A percentile compares a stretch with the other conserved stretches of the same genome.
Evolutionary conservation across 2,113 vertebrate species (phyloP).

Genomic region (Corythoichthys haematopterus): DNA sequence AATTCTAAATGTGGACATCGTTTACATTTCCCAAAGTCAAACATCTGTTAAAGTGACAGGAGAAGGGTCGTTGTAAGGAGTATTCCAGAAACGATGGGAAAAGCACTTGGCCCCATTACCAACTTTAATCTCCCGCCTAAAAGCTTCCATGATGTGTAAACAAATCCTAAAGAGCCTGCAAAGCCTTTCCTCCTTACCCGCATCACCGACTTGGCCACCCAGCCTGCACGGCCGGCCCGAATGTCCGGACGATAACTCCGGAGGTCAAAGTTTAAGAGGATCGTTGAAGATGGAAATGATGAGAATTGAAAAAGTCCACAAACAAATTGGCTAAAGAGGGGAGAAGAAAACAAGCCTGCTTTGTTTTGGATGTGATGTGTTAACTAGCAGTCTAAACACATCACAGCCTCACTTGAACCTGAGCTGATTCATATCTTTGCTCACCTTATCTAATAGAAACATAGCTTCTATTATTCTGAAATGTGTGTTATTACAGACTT

Average conservation of each 20-base stretch:
- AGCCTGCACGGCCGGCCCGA: slow-evolving; percentile 39
- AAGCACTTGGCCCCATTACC: slow-evolving; percentile 83
- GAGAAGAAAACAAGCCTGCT: slow-evolving; percentile 44
- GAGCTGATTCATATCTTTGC: slow-evolving; percentile 38
- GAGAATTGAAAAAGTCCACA: slow-evolving; percentile 86
- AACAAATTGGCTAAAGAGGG: slow-evolving; percentile 74
- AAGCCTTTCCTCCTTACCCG: slow-evolving; percentile 53
- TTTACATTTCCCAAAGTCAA: slow-evolving; percentile 94
- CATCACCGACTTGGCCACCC: slow-evolving; percentile 53
- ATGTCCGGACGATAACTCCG: slow-evolving; percentile 56
- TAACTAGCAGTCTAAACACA: slow-evolving; percentile 76
- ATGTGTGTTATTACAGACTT: slow-evolving; percentile 56
- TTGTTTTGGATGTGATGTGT: slow-evolving; percentile 61
- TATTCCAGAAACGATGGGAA: slow-evolving; percentile 86
- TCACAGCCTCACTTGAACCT: slow-evolving; percentile 39
- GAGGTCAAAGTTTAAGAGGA: slow-evolving; percentile 84
- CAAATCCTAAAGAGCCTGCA: slow-evolving; percentile 63
- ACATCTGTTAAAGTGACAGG: slow-evolving; percentile 96
- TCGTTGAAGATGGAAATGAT: slow-evolving; percentile 83
- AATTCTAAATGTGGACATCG: slow-evolving; percentile 89
- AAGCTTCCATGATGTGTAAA: slow-evolving; percentile 90
- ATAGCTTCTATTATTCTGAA: slow-evolving; percentile 61
- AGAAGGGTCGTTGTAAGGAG: slow-evolving; percentile 82
- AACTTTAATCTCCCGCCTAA: slow-evolving; percentile 80
- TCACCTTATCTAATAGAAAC: slow-evolving; percentile 61